Conservation (phyloP, 1,140 invertebrate genomes). For the Hypsibius dujardini region DNA sequence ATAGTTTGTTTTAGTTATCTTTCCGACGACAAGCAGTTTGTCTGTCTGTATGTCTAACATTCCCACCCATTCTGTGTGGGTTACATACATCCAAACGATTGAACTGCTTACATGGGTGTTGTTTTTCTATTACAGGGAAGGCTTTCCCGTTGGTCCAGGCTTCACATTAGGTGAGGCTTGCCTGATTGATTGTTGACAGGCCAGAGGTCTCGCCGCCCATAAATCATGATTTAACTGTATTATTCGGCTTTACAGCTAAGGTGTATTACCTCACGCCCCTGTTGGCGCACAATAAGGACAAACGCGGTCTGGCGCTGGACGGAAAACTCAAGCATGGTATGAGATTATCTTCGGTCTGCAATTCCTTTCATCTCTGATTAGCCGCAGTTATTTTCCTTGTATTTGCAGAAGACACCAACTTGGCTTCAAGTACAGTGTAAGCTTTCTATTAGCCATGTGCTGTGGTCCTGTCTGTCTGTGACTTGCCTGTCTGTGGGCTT, state of each 20-base stretch:
- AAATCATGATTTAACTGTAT: no score
- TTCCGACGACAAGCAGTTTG: no score
- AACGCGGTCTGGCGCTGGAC: constrained; percentile 89
- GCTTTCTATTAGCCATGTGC: constrained; percentile 28
- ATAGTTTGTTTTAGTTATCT: no score
- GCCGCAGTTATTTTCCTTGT: no score
- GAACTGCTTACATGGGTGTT: constrained; percentile 21
- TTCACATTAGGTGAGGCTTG: constrained; percentile 50
- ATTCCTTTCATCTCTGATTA: no score
- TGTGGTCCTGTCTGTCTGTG: constrained; percentile 21
- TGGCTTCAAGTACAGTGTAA: constrained; percentile 92
- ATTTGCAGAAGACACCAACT: constrained; percentile 69
- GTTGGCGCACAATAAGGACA: constrained; percentile 93
- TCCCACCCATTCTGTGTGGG: no score
- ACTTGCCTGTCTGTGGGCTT: no score
- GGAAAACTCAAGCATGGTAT: constrained; percentile 84
- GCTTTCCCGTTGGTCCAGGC: constrained; percentile 86
- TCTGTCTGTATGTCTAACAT: no score
- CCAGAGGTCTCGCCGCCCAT: no score
- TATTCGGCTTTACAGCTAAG: constrained; percentile 47
- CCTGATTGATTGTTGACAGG: no score
- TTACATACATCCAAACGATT: no score
- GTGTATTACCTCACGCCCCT: constrained; percentile 85
- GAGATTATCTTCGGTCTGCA: no score
- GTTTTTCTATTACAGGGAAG: constrained; percentile 49